A percentile compares a stretch with the other conserved stretches of the same genome.
phyloP scores from a whole-genome alignment of 2,797 vertebrate species.

The Phalanger gymnotis region DNA sequence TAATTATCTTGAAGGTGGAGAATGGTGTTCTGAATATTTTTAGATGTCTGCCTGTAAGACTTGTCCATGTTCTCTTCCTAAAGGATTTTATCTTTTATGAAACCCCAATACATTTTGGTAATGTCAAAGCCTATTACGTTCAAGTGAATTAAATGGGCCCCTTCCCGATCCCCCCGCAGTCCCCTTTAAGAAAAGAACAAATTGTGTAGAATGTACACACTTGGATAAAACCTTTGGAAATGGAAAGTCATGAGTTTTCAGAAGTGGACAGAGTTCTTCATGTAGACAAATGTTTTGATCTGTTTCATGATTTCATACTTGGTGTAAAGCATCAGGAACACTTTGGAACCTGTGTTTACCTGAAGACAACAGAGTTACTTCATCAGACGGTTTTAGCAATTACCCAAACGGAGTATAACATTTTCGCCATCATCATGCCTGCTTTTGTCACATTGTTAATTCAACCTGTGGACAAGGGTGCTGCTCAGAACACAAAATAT shows the following conservation, averaged over 20 bases:
- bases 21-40: no score
- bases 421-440: not conserved
- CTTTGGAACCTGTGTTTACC: not conserved
- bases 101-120: not conserved
- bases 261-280: not conserved
- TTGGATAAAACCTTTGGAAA: not conserved
- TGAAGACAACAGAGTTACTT: not conserved
- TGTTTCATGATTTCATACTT: not conserved
- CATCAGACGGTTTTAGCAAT: not conserved
- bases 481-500: not conserved
- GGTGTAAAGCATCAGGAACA: not conserved
- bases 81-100: not conserved
- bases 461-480: not conserved
- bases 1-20: not conserved
- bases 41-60: no score
- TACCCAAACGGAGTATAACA: not conserved
- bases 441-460: constrained; percentile 1
- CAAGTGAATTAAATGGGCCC: not conserved
- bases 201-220: not conserved
- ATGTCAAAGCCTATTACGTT: not conserved
- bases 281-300: not conserved
- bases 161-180: not conserved
- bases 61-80: not conserved
- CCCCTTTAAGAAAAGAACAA: not conserved
- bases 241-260: not conserved